phyloP scores from a whole-genome alignment of 30 jellyfish, hydroid and myxozoan species.

The Aurelia sp. region DNA sequence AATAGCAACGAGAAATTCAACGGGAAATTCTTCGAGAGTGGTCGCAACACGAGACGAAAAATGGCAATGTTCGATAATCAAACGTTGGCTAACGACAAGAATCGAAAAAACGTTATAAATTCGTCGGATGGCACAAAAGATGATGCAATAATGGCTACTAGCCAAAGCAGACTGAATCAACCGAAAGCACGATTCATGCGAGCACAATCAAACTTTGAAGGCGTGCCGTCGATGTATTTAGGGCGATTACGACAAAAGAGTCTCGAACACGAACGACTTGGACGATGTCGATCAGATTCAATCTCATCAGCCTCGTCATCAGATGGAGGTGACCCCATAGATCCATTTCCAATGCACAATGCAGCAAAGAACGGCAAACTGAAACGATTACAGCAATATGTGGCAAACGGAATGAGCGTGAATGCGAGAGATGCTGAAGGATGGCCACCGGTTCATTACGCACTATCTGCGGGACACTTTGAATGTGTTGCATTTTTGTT shows the following conservation, averaged over 20 bases:
- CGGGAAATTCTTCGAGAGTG: neutral
- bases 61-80: neutral
- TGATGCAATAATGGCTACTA: neutral
- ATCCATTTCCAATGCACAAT: conserved; percentile 59
- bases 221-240: conserved; percentile 55
- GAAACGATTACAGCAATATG: conserved; percentile 31
- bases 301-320: conserved; percentile 62
- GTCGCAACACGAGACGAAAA: neutral
- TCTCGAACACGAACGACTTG: conserved; percentile 22
- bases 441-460: conserved; percentile 93
- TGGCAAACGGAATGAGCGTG: conserved; percentile 64
- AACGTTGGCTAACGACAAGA: neutral
- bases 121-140: neutral
- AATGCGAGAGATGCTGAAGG: conserved; percentile 70
- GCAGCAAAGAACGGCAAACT: conserved; percentile 68
- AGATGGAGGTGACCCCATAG: conserved; percentile 40
- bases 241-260: conserved; percentile 38
- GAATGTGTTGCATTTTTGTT: conserved; percentile 71
- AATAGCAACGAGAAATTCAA: neutral
- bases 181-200: conserved; percentile 33
- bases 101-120: neutral
- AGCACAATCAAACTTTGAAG: conserved; percentile 60
- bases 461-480: conserved; percentile 68
- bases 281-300: conserved; percentile 46
- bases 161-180: neutral